Percentiles rank a stretch among this genome's conserved stretches.
These are phyloP conservation scores for Hoplodrina ambigua DNA, from an alignment of 2,888 invertebrate genomes.

Conservation along the genomic window DNA sequence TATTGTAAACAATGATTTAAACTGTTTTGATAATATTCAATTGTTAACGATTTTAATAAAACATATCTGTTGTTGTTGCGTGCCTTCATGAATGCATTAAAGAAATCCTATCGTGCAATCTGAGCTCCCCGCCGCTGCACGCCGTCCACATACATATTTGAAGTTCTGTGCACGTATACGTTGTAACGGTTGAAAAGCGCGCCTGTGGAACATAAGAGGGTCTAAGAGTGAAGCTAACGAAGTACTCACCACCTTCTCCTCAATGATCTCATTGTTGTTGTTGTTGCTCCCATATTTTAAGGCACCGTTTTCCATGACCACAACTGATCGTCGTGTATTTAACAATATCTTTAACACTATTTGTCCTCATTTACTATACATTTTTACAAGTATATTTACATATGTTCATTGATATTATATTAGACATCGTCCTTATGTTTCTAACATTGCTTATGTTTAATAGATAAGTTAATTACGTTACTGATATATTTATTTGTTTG, in stretches of 20 bases:
- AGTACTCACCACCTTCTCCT: constrained; percentile 88
- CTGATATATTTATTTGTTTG: constrained; percentile 54
- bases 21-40: no score
- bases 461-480: constrained; percentile 35
- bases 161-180: not conserved
- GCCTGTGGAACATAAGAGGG: constrained; percentile 21
- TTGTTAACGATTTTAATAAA: not conserved
- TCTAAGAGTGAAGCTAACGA: constrained; percentile 47
- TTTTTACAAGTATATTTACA: constrained; percentile 56
- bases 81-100: constrained; percentile 8
- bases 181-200: constrained; percentile 22
- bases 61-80: not conserved
- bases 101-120: not conserved
- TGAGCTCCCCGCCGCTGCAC: not conserved
- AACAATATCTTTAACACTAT: constrained; percentile 74
- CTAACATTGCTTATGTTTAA: constrained; percentile 47
- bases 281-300: constrained; percentile 91
- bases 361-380: constrained; percentile 72
- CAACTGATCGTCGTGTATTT: constrained; percentile 83
- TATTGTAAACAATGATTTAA: not conserved
- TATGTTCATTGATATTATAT: constrained; percentile 61
- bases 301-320: constrained; percentile 91
- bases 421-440: constrained; percentile 52
- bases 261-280: constrained; percentile 88
- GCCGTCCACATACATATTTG: constrained; percentile 5